phyloP scores from a whole-genome alignment of 2,888 invertebrate genomes.

The Siphlonurus alternatus region DNA sequence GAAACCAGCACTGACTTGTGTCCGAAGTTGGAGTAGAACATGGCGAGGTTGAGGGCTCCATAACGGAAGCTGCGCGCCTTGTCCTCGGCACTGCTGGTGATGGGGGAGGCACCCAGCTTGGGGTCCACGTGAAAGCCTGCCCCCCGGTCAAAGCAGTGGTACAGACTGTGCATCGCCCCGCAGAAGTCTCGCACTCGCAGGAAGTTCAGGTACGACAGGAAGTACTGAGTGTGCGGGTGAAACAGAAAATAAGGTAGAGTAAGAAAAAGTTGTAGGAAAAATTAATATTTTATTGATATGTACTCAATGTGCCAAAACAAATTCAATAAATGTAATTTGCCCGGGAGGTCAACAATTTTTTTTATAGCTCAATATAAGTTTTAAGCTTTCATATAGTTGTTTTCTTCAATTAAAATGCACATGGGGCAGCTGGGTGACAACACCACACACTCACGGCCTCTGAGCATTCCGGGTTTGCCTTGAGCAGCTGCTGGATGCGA shows the following conservation, averaged over 20 bases:
- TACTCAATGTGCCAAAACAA: conserved; percentile 4
- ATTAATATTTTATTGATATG: background rate
- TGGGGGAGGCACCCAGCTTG: conserved; percentile 17
- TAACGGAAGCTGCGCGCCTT: conserved; percentile 54
- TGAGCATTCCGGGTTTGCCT: conserved; percentile 60
- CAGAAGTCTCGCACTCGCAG: conserved; percentile 74
- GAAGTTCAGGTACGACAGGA: conserved; percentile 77
- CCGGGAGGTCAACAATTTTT: background rate
- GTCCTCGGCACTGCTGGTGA: conserved; percentile 26
- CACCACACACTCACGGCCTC: conserved; percentile 59
- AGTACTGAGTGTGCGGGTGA: conserved; percentile 64
- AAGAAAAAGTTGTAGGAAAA: conserved; percentile 5
- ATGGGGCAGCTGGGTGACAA: too few species aligned
- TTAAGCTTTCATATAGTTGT: too few species aligned
- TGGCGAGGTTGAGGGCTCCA: conserved; percentile 79
- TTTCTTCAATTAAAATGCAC: too few species aligned
- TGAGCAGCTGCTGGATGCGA: conserved; percentile 51
- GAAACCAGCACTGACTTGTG: conserved; percentile 39
- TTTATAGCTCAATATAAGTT: background rate
- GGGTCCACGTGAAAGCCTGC: conserved; percentile 12
- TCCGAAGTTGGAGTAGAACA: conserved; percentile 71
- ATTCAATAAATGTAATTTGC: background rate
- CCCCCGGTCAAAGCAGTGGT: conserved; percentile 64
- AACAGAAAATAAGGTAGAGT: conserved; percentile 9
- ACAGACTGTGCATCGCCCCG: conserved; percentile 60